A percentile compares a stretch with the other conserved stretches of the same genome.
Evolutionary conservation across 2,888 invertebrate species (phyloP).

Genomic region (Aricia artaxerxes): DNA sequence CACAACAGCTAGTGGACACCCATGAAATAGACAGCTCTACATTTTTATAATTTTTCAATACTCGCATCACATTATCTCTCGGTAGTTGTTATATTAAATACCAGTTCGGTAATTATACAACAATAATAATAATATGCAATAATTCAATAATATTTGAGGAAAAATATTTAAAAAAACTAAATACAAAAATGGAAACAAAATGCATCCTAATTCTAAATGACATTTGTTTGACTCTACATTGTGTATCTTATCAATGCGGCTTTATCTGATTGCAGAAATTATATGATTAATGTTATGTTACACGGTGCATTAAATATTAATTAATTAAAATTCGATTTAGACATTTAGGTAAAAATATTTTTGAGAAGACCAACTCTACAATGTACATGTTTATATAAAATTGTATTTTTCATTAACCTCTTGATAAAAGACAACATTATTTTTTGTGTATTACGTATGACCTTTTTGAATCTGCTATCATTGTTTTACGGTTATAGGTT

Average conservation of each 20-base stretch:
- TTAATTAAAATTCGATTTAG: neutral
- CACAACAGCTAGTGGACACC: too few relatives aligned
- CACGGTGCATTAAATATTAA: neutral
- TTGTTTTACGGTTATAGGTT: slow-evolving; percentile 12
- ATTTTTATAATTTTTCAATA: too few relatives aligned
- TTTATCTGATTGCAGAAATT: slow-evolving; percentile 4
- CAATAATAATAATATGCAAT: too few relatives aligned
- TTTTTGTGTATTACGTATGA: neutral
- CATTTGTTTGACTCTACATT: slow-evolving; percentile 17
- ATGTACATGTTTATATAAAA: too few relatives aligned
- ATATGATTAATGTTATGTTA: neutral
- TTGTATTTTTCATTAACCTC: too few relatives aligned
- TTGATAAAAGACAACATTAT: neutral
- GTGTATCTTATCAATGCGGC: slow-evolving; percentile 8
- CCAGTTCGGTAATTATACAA: too few relatives aligned
- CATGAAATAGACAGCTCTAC: too few relatives aligned
- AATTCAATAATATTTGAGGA: neutral
- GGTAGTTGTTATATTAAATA: too few relatives aligned
- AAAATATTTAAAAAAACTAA: neutral
- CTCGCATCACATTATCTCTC: too few relatives aligned
- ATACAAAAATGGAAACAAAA: neutral
- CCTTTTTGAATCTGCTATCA: neutral
- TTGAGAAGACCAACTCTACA: neutral
- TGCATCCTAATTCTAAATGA: neutral
- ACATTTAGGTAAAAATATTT: neutral